These are phyloP conservation scores for Spisula subtruncata DNA, from an alignment of 2,888 invertebrate species.

Conservation along the genomic window DNA sequence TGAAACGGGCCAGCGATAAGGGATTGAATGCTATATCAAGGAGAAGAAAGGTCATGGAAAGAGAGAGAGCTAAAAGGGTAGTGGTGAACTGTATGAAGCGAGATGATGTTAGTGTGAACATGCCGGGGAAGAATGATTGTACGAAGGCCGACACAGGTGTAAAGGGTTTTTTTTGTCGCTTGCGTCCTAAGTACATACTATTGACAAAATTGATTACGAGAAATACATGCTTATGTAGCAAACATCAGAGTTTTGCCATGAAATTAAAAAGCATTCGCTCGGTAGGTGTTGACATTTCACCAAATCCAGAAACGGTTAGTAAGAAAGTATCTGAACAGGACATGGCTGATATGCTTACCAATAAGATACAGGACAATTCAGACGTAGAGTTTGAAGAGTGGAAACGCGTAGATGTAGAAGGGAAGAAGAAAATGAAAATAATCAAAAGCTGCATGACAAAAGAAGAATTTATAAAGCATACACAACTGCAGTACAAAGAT, in stretches of 20 bases:
- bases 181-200: background rate
- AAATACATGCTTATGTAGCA: slow-evolving; percentile 46
- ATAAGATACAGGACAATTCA: background rate
- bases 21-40: background rate
- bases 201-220: slow-evolving; percentile 21
- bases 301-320: slow-evolving; percentile 29
- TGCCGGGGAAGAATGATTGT: slow-evolving; percentile 43
- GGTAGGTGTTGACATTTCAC: slow-evolving; percentile 16
- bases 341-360: background rate
- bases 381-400: slow-evolving; percentile 38
- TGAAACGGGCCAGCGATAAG: background rate
- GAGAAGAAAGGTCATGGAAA: background rate
- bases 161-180: slow-evolving; percentile 39
- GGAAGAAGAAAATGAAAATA: slow-evolving; percentile 28
- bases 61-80: background rate
- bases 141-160: slow-evolving; percentile 23
- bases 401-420: slow-evolving; percentile 41
- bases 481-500: slow-evolving; percentile 16
- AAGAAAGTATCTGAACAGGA: background rate
- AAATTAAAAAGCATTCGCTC: slow-evolving; percentile 36
- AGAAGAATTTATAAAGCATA: background rate
- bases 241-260: slow-evolving; percentile 36
- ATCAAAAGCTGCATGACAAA: background rate
- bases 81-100: background rate
- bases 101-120: slow-evolving; percentile 38